phyloP scores from a whole-genome alignment of 2,113 vertebrate genomes.

The Petrocephalus microphthalmus region DNA sequence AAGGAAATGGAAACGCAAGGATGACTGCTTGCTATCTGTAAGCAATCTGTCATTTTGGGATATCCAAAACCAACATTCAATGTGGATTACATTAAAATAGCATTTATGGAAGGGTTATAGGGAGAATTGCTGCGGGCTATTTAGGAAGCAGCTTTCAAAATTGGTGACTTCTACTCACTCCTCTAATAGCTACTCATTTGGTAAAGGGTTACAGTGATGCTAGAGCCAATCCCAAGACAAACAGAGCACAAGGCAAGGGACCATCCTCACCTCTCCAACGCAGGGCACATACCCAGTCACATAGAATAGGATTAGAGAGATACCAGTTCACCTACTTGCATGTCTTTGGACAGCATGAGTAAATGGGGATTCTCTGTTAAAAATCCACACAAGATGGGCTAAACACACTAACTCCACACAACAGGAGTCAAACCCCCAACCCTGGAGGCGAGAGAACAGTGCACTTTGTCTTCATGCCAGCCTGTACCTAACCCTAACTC shows the following conservation, averaged over 20 bases:
- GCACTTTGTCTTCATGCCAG: background rate
- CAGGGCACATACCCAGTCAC: constrained; percentile 31
- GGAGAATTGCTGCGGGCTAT: background rate
- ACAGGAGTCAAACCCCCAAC: background rate
- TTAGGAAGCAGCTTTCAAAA: background rate
- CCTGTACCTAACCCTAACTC: background rate
- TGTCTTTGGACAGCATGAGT: constrained; percentile 3
- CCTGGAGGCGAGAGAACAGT: background rate
- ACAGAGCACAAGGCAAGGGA: background rate
- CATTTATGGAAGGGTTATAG: background rate
- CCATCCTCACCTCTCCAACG: background rate
- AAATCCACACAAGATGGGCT: background rate
- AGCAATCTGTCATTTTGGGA: background rate
- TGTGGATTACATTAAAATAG: background rate
- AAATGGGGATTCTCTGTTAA: background rate
- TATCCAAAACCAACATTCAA: background rate
- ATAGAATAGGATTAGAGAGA: constrained; percentile 41
- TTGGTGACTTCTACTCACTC: background rate
- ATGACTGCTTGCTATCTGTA: background rate
- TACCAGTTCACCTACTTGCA: constrained; percentile 20
- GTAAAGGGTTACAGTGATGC: background rate
- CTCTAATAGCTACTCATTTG: background rate
- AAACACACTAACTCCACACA: background rate
- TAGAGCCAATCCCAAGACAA: background rate
- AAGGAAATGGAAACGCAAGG: background rate